Evolutionary conservation across 2,888 invertebrate genomes (phyloP).

Genomic region (Nasonia oneida): DNA sequence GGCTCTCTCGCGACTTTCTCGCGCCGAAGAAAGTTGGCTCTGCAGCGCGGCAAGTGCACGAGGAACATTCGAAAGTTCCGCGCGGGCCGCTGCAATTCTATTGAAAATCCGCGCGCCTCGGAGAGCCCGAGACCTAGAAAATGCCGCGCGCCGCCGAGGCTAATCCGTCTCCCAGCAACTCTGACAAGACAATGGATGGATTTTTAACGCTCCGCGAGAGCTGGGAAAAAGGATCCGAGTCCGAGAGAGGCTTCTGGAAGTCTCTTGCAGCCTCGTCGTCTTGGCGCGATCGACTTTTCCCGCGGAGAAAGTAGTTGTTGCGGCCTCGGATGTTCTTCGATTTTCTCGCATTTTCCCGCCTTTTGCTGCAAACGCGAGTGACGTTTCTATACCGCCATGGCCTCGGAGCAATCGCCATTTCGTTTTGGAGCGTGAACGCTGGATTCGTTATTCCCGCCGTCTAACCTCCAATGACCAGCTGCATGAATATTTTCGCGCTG

Average conservation of each 20-base stretch:
- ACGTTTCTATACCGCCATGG: background rate
- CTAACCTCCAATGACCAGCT: background rate
- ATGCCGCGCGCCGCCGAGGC: constrained; percentile 30
- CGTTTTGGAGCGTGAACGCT: background rate
- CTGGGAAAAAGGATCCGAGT: background rate
- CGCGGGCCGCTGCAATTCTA: constrained; percentile 67
- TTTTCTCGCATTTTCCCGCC: constrained; percentile 28
- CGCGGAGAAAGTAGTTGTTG: constrained; percentile 39
- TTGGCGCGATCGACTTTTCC: constrained; percentile 33
- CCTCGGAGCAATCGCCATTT: background rate
- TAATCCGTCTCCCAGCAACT: constrained; percentile 40
- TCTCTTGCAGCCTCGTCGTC: background rate
- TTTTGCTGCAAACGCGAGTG: constrained; percentile 8
- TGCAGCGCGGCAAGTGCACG: constrained; percentile 73
- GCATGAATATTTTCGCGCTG: constrained; percentile 21
- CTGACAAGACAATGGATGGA: constrained; percentile 51
- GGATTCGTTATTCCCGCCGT: background rate
- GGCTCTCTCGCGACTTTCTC: constrained; percentile 75
- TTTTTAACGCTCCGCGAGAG: constrained; percentile 5
- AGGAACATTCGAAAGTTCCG: constrained; percentile 71
- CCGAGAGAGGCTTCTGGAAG: constrained; percentile 6
- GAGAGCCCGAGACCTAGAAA: constrained; percentile 63
- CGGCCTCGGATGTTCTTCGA: constrained; percentile 7
- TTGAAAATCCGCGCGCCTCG: constrained; percentile 62
- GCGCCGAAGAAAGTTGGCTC: constrained; percentile 76